Base-by-base conservation (phyloP, 1,140 invertebrate species). In the Neomicropteryx cornuta region DNA sequence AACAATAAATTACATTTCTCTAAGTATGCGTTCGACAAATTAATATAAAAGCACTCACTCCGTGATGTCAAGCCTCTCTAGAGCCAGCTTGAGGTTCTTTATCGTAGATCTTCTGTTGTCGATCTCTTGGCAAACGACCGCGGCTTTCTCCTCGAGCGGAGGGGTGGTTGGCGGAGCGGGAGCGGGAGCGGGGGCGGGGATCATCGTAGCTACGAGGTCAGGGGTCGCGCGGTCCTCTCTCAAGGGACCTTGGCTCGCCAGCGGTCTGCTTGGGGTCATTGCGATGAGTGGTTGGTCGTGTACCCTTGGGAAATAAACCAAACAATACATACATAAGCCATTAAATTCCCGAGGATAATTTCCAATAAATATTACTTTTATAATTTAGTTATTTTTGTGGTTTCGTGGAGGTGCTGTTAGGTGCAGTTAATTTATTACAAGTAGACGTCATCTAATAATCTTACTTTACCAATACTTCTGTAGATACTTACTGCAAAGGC, bases 51-150 rank as follows among this genome's bases (percentile, higher is more conserved):
- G n/a, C 29, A 64, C 76, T 76, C 60, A 84, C 83, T 87, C 84
- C 6, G 83, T 83, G 20, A 84, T 83, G 55, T 87, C 81, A 5
- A 84, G 71, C 42, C 78, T 71, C 47, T 87, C 83, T 17, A 87
- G 63, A 2, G 80, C 70, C 39, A 80, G 59, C 54, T 83, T 82
- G 5, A 86, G 66, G 47, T 83, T 82, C 51, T 83, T 83, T 51
- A 87, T 83, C 23, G 76, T 72, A 21, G 76, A 62, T 46, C 73
- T 66, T 47, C 84, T 81, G 46, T 78, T 70, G 43, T 87, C 81
- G 33, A 82, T 72, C 46, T 87, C 83, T 6, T 68, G 67, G 36
- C 74, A 70, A 14, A 87, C 62, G 43, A 72, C 70, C 23, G 68
- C 58, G 34, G 83, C 68, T 31, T 80, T 66, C 29, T 84, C 79